phyloP scores from a whole-genome alignment of 2,888 invertebrate genomes.

The Neoitamus cyanurus region DNA sequence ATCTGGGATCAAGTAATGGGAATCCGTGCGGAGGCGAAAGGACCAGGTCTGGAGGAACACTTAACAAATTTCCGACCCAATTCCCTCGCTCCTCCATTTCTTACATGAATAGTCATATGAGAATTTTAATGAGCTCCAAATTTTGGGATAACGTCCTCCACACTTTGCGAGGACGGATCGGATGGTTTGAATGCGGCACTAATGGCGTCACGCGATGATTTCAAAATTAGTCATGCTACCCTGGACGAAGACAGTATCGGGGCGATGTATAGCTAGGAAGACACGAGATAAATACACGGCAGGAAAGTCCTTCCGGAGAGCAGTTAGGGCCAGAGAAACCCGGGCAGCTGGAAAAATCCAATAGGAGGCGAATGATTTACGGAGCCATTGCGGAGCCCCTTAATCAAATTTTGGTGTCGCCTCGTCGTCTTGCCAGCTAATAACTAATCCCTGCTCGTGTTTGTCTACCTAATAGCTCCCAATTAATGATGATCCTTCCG shows the following conservation, averaged over 20 bases:
- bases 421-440: neutral
- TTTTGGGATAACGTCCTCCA: neutral
- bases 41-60: neutral
- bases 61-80: neutral
- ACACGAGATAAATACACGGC: neutral
- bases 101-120: neutral
- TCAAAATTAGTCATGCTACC: neutral
- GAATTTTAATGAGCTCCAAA: neutral
- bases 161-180: neutral
- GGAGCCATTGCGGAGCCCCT: neutral
- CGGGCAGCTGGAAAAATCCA: neutral
- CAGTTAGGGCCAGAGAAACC: too few relatives aligned
- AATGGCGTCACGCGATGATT: conserved; percentile 1
- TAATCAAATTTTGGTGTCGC: conserved; percentile 23
- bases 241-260: neutral
- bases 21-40: neutral
- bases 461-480: conserved; percentile 33
- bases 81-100: neutral
- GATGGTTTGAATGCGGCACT: neutral
- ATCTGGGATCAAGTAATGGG: neutral
- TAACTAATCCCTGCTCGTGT: conserved; percentile 1
- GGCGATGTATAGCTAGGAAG: neutral
- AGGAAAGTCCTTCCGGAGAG: neutral
- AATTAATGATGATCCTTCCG: conserved; percentile 33
- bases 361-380: conserved; percentile 16